Evolutionary conservation across 1,140 invertebrate genomes (phyloP).

Genomic region (Procambarus virginalis): DNA sequence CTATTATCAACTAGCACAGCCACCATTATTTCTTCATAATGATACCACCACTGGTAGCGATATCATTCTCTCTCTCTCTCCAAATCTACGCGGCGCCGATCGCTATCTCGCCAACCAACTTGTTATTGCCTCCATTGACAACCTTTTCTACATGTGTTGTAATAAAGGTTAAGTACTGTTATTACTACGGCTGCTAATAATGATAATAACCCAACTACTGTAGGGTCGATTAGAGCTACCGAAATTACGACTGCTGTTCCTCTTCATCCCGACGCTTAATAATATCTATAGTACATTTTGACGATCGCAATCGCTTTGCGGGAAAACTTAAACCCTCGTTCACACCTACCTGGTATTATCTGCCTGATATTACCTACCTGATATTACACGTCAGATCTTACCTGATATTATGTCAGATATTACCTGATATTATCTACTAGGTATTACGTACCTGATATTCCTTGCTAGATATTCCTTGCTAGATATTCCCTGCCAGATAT

Average conservation of each 20-base stretch:
- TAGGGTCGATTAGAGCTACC: background rate
- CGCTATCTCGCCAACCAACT: background rate
- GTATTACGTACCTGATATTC: too few species aligned
- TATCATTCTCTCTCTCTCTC: background rate
- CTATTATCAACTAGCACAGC: background rate
- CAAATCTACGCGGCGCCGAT: background rate
- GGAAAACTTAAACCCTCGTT: too few species aligned
- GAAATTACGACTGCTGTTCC: background rate
- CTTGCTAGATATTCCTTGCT: too few species aligned
- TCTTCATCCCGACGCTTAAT: background rate
- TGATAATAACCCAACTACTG: background rate
- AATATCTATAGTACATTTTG: background rate
- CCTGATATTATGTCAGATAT: too few species aligned
- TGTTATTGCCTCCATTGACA: background rate
- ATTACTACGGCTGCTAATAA: background rate
- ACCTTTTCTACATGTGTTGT: background rate
- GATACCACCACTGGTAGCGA: background rate
- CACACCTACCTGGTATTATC: too few species aligned
- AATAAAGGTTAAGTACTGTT: background rate
- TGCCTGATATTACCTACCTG: too few species aligned
- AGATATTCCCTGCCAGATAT: too few species aligned
- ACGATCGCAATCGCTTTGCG: background rate
- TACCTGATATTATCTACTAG: too few species aligned
- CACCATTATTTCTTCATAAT: background rate
- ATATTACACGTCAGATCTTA: too few species aligned